Evolutionary conservation across 2,113 vertebrate species (phyloP), one percentile per base, ranked within the genome.

Genomic region (Proterorhinus semilunaris): DNA sequence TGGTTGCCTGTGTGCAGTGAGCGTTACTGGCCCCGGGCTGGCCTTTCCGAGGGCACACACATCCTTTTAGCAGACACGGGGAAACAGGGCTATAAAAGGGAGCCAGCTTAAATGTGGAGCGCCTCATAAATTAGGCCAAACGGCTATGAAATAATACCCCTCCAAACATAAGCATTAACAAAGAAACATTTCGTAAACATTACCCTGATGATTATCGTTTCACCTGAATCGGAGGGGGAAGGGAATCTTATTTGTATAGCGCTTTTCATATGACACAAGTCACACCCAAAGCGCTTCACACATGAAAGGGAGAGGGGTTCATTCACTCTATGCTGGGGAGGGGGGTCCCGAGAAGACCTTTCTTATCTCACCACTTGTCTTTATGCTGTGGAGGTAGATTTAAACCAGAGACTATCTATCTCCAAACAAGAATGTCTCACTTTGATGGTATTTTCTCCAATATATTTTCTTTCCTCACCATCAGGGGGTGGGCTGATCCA

Each of bases 111-210:
- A 81, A 65, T 83, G 76, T 82, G 76, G 83, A 76, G 80, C 80
- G 84, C 82, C 88, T 91, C 71, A 70, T 91, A 89, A 91, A 90
- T 89, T 82, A 88, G 54, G 65, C 75, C 75, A 81, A 88, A 85
- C 76, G 79, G 79, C 84, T 70, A 76, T 61, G 75, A 89, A 90
- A 90, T 83, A 90, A 90, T 78, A 81, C 69, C 68, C 66, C 27
- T 36, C 70, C 71, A 87, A 87, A 87, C 79, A 79, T 85, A 51
- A 54, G 78, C 68, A 74, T 61, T 74, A 36, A 71, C 50, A 67
- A 66, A 8, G 16, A 82, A 77, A 70, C 27, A 36, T 36, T 84
- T 54, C 72, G 74, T 83, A 78, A 88, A 88, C 79, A 84, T 82
- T 53, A 76, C 54, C 53, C 15, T 44, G 63, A 70, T 80, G 49